These are phyloP conservation scores for Diarsia brunnea DNA, from an alignment of 2,888 invertebrate genomes.

Conservation along the genomic window DNA sequence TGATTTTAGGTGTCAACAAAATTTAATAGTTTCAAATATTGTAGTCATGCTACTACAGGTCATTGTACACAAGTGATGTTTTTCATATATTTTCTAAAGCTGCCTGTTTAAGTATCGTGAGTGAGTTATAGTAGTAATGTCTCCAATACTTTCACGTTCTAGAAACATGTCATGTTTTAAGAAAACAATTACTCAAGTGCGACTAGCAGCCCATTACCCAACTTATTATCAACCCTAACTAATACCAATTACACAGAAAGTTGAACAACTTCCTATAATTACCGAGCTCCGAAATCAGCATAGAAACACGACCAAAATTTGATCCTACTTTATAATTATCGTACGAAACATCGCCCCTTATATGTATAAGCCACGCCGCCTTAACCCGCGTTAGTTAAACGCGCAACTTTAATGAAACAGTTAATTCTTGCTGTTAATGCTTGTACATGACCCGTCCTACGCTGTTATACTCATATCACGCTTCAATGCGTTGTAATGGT, in stretches of 20 bases:
- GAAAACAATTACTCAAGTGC: not conserved
- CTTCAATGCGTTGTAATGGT: slow-evolving; percentile 49
- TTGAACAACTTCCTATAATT: slow-evolving; percentile 49
- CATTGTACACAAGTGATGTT: too few species aligned
- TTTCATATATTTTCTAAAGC: too few species aligned
- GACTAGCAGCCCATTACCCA: not conserved
- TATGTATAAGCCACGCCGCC: slow-evolving; percentile 31
- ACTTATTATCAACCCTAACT: slow-evolving; percentile 29
- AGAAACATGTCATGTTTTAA: not conserved
- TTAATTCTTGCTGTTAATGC: slow-evolving; percentile 69
- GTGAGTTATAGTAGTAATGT: not conserved
- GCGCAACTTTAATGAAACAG: slow-evolving; percentile 76
- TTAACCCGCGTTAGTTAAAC: slow-evolving; percentile 58
- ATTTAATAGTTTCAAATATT: not conserved
- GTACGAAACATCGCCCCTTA: slow-evolving; percentile 43
- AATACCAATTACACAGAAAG: slow-evolving; percentile 36
- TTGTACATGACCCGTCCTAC: slow-evolving; percentile 58
- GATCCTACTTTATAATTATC: slow-evolving; percentile 61
- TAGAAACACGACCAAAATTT: slow-evolving; percentile 51
- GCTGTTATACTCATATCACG: slow-evolving; percentile 59
- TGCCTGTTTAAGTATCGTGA: too few species aligned
- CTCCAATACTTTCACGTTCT: not conserved
- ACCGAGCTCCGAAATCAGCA: slow-evolving; percentile 43
- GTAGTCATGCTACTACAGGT: not conserved
- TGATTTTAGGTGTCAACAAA: not conserved